Base-by-base conservation (phyloP, 2,113 vertebrate species). In the Anser brachyrhynchus region DNA sequence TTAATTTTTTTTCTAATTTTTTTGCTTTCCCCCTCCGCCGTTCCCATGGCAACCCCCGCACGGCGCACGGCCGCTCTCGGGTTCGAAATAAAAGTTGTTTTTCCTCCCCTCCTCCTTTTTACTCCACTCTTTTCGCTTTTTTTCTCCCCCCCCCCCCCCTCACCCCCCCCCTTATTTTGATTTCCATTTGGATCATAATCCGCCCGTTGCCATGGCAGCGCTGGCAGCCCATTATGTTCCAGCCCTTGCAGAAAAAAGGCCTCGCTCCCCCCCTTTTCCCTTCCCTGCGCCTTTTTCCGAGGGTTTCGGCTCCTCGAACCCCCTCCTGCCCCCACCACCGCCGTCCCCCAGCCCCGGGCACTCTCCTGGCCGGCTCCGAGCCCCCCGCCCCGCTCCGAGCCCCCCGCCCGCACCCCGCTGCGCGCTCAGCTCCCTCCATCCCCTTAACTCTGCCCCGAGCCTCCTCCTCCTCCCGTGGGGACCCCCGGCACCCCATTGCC, bases 11-110 rank as follows among this genome's bases (percentile, higher is more conserved):
- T 49, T 21, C 11, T 46, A 46, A 20, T 46, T 46, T 46, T 46
- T 46, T 46, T 46, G 10, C 35, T 35, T 35, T 35, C 35, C 35
- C 9, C 19, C 97, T 96, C 93, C 70, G 81, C 93, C 16, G 96
- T 98, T 97, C 94, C 97, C 88, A 97, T 98, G 94, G 95, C 96
- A 98, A 98, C 97, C 65, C 96, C 94, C 95, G 94, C 89, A 95
- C 41, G 97, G 96, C 97, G 3, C 92, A 94, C 96, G 97, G 96
- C 91, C 83, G 97, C 95, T 97, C 95, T 97, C 94, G 28, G 93
- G 96, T 97, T 97, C 96, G 97, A 96, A 97, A 98, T 97, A 97
- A 97, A 98, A 97, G 96, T 97, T 97, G 92, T 90, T 95, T 96
- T 92, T 90, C 79, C 89, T 75, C 62, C 67, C 94, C 81, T 59